Base-by-base conservation (phyloP, 2,888 invertebrate genomes). In the Drosophila buzzatii region DNA sequence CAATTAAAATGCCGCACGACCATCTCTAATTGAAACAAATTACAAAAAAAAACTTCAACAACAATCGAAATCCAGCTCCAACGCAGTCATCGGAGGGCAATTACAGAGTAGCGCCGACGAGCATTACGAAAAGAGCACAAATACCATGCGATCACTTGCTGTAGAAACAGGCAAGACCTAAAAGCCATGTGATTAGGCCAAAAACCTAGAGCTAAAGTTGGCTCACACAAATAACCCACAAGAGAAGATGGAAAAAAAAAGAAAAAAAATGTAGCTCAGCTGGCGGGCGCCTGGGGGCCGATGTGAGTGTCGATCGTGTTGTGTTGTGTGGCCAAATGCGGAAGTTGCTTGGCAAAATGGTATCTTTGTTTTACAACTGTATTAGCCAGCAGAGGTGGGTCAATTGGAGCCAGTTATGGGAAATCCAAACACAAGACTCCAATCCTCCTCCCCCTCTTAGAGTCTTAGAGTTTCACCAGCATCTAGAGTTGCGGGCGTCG, bases 341-440 rank as follows among this genome's bases (percentile, higher is more conserved):
- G 84, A 84, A 84, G 84, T 84, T 47, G 59, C 49, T 60, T 60
- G 52, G 65, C 58, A 41, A 57, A 70, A 20, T 31, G 63, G 60
- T 83, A 70, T 71, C 89, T 85, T 88, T 86, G 86, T 86, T 76
- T 78, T 81, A 85, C 85, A 85, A 89, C 89, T 86, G 86, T 83
- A 86, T 85, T 89, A 89, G 75, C 53, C 66, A 70, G 33, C 47
- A 27, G 27, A 68, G 81, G 74, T 80, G 81, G 79, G 69, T 74
- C 70, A 69, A 64, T 59, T 49, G 42, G 20, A 33, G 16, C 52
- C 49, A 41, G 18, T 9, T 60, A 37, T 23, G 27, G 37, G n/a
- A 31, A 1, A 41, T 27, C 16, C 55, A 27, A 3, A 3, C 14
- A 16, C 23, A 39, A 14, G 7, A n/a, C 12, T 16, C 20, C 10